A percentile compares a stretch with the other conserved stretches of the same genome.
Evolutionary conservation across 2,113 vertebrate genomes (phyloP).

Genomic region (Aix galericulata): DNA sequence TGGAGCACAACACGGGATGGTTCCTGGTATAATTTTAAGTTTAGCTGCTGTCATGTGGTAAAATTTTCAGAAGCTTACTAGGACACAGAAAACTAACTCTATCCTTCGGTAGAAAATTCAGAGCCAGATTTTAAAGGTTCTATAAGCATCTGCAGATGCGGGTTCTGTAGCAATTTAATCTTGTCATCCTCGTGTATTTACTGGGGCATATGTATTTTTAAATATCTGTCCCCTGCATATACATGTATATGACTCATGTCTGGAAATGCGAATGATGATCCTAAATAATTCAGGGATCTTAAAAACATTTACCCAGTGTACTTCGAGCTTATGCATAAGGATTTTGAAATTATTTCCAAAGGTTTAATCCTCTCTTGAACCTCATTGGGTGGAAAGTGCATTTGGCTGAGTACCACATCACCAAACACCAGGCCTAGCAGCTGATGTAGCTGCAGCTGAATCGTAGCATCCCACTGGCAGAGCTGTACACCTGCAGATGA

Average conservation of each 20-base stretch:
- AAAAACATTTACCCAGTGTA: background rate
- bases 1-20: rapidly evolving
- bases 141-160: background rate
- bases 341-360: background rate
- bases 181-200: background rate
- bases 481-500: background rate
- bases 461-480: background rate
- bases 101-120: background rate
- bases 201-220: background rate
- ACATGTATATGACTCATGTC: background rate
- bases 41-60: background rate
- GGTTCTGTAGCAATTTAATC: background rate
- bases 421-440: background rate
- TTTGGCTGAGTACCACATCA: background rate
- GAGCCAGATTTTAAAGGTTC: background rate
- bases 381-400: background rate
- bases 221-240: background rate
- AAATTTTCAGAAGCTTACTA: background rate
- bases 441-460: background rate
- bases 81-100: background rate
- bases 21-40: background rate
- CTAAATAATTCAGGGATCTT: background rate
- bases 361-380: background rate
- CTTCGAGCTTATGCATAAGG: background rate
- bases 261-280: background rate